Evolutionary conservation across 2,888 invertebrate genomes (phyloP), one percentile per base, ranked within the genome.

Genomic region (Fragum fragum): DNA sequence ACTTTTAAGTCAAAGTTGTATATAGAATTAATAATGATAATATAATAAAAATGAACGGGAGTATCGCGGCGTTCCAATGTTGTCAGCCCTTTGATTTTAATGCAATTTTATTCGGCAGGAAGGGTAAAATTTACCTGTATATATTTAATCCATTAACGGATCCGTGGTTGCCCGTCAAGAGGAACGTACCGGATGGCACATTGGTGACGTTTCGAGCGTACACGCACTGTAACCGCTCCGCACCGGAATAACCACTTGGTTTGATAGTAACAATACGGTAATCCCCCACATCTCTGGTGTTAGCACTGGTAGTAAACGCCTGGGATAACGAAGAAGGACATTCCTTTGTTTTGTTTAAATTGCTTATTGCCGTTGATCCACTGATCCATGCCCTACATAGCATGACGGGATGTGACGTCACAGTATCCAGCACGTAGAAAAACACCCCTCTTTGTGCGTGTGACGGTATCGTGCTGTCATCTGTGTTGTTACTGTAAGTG

Each of bases 111-210:
- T 26, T 73, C 16, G 21, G 28, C n/a, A n/a, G n/a, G 57, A 23
- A 21, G 14, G 53, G 7, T 39, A 28, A 21, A 21, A 69, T 32
- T 55, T 70, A 83, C 83, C 77, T 83, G 74, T 84, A 86, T 16
- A 81, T 75, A 61, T 86, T 87, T 6, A 63, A 69, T 0, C 87
- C 87, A 70, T 81, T 66, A 5, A 77, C 76, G 5, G 36, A n/a
- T 1, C 32, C 23, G 73, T 87, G 84, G 21, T 53, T 63, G 18
- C 32, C 55, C 9, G 76, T 68, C 5, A 47, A 61, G 5, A 76
- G n/a, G 28, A 82, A 79, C 3, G 76, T 47, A 11, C 76, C 73
- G 1, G 68, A 14, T n/a, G 26, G 42, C 28, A 29, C 28, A 9
- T 16, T 29, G 1, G 47, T 28, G 9, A 28, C 52, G n/a, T 21